A percentile compares a stretch with the other conserved stretches of the same genome.
phyloP scores from a whole-genome alignment of 2,797 vertebrate genomes.

The Mergus octosetaceus region DNA sequence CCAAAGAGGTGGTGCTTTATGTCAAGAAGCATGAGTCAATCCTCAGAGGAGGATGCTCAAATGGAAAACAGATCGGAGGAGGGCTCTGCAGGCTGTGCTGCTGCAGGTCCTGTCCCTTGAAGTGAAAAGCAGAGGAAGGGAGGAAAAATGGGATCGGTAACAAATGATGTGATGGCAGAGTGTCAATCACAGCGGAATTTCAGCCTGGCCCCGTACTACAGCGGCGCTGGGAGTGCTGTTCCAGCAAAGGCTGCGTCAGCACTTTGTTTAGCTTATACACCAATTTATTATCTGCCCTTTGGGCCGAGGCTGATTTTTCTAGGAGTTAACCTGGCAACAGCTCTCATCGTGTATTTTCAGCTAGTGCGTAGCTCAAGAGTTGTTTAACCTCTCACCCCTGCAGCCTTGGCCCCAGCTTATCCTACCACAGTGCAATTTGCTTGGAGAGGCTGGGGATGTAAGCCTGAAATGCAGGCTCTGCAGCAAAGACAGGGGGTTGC shows the following conservation, averaged over 20 bases:
- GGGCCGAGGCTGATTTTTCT: not conserved
- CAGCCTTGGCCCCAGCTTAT: not conserved
- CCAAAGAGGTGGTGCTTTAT: constrained; percentile 35
- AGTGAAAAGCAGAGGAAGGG: constrained; percentile 23
- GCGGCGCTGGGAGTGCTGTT: not conserved
- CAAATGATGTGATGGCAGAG: not conserved
- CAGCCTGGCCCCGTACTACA: not conserved
- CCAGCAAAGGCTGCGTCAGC: not conserved
- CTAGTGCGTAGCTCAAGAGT: not conserved
- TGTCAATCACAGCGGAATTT: not conserved
- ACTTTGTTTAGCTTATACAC: not conserved
- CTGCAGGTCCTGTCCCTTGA: constrained; percentile 39
- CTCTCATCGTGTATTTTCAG: not conserved
- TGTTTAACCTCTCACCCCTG: not conserved
- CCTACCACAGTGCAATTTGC: rapidly evolving
- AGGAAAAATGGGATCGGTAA: not conserved
- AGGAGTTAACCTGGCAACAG: constrained; percentile 7
- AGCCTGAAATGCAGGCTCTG: not conserved
- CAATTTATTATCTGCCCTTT: not conserved
- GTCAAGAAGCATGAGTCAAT: constrained; percentile 33
- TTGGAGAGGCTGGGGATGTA: no score
- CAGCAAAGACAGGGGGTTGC: not conserved
- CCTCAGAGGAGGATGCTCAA: constrained; percentile 22
- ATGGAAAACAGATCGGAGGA: constrained; percentile 36
- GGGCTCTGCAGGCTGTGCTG: not conserved